Conservation (phyloP, 2,113 vertebrate genomes). For the Perca flavescens region DNA sequence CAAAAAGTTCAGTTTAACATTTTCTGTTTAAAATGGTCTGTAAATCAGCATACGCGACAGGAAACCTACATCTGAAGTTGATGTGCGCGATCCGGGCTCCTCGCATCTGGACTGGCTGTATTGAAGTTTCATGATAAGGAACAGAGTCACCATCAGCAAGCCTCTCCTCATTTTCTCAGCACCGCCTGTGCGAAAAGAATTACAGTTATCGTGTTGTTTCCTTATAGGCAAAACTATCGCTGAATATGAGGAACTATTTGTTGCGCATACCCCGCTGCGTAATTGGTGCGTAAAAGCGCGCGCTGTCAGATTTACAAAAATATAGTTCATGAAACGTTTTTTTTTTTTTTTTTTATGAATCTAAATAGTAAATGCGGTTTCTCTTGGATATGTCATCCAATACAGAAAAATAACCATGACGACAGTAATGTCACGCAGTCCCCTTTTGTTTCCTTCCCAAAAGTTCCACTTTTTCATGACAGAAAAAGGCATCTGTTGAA, state of each 20-base stretch:
- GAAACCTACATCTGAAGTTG: slow-evolving; percentile 76
- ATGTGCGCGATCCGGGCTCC: slow-evolving; percentile 73
- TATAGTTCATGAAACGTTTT: not conserved
- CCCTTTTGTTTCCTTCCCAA: not conserved
- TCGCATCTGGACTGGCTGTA: slow-evolving; percentile 81
- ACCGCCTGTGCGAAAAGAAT: slow-evolving; percentile 48
- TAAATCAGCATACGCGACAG: not conserved
- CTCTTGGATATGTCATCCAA: not conserved
- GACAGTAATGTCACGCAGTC: not conserved
- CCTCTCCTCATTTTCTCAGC: slow-evolving; percentile 81
- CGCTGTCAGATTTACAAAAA: not conserved
- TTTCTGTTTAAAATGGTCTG: not conserved
- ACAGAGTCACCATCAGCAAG: slow-evolving; percentile 79
- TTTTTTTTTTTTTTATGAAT: not conserved
- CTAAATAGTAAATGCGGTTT: not conserved
- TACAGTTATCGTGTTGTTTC: accelerated
- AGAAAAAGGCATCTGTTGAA: not conserved
- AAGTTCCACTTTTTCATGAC: slow-evolving; percentile 1
- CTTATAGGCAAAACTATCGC: not conserved
- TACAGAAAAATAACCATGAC: not conserved
- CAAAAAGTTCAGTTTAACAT: not conserved
- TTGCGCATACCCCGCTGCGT: slow-evolving; percentile 5
- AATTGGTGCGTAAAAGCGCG: slow-evolving; percentile 68
- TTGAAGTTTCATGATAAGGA: slow-evolving; percentile 81
- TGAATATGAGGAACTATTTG: not conserved